These are phyloP conservation scores for Sialia sialis DNA, from an alignment of 2,113 vertebrate species.

Conservation along the genomic window DNA sequence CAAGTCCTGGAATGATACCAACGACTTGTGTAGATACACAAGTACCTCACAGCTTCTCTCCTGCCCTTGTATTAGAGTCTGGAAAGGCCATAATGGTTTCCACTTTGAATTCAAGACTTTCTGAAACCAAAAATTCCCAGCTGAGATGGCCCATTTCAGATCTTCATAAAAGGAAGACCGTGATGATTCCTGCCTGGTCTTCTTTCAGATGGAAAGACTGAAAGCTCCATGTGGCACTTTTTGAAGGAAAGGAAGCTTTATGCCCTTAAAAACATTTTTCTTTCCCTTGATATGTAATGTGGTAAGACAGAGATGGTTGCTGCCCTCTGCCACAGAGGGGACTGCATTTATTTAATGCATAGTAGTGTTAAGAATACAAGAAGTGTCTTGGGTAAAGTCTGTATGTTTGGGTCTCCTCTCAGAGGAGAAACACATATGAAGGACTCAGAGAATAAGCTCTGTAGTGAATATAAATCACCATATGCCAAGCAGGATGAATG, in stretches of 20 bases:
- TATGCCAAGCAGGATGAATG: slow-evolving; percentile 23
- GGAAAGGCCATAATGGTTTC: neutral
- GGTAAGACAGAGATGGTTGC: neutral
- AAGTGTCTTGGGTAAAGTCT: neutral
- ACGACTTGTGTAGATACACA: neutral
- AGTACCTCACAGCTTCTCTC: neutral
- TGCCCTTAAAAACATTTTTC: neutral
- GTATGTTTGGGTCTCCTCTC: neutral
- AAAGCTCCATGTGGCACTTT: neutral
- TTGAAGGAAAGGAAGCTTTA: neutral
- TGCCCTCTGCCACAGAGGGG: neutral
- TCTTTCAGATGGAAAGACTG: neutral
- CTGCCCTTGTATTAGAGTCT: neutral
- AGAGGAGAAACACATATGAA: neutral
- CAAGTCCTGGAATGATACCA: neutral
- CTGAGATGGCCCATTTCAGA: neutral
- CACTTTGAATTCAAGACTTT: neutral
- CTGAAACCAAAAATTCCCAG: neutral
- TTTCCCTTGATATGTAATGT: neutral
- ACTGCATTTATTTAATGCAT: slow-evolving; percentile 1
- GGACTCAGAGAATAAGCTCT: neutral
- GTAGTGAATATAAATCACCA: neutral
- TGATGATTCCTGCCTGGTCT: neutral
- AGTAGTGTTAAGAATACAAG: neutral
- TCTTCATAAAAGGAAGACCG: neutral